Evolutionary conservation across 2,797 vertebrate genomes (phyloP).

Genomic region (Micropoecilia bifurca): DNA sequence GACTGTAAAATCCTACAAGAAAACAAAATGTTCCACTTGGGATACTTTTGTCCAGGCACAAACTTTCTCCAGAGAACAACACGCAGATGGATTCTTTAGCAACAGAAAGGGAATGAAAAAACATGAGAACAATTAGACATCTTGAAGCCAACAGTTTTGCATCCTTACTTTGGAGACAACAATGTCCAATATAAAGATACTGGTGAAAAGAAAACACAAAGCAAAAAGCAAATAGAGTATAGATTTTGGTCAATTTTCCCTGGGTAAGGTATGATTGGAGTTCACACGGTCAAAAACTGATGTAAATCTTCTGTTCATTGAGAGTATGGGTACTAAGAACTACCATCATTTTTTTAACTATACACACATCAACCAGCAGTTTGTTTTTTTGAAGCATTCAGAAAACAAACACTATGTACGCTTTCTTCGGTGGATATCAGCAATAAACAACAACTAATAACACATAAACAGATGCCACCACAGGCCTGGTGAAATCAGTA

Average conservation of each 20-base stretch:
- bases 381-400: background rate
- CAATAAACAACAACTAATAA: slow-evolving; percentile 27
- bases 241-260: background rate
- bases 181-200: too few relatives aligned
- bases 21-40: too few relatives aligned
- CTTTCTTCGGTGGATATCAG: slow-evolving; percentile 23
- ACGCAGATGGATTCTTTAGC: too few relatives aligned
- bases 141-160: too few relatives aligned
- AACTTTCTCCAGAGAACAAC: too few relatives aligned
- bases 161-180: too few relatives aligned
- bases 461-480: slow-evolving; percentile 27
- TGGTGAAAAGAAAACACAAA: too few relatives aligned
- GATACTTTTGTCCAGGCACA: too few relatives aligned
- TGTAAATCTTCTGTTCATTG: background rate
- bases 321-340: background rate
- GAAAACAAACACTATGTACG: background rate
- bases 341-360: background rate
- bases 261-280: background rate
- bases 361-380: background rate
- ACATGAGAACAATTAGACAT: too few relatives aligned
- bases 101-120: too few relatives aligned
- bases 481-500: slow-evolving; percentile 41
- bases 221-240: too few relatives aligned
- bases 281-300: background rate
- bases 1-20: too few relatives aligned